Conservation (phyloP, 1,140 invertebrate genomes). For the Cyphomyrmex costatus region DNA sequence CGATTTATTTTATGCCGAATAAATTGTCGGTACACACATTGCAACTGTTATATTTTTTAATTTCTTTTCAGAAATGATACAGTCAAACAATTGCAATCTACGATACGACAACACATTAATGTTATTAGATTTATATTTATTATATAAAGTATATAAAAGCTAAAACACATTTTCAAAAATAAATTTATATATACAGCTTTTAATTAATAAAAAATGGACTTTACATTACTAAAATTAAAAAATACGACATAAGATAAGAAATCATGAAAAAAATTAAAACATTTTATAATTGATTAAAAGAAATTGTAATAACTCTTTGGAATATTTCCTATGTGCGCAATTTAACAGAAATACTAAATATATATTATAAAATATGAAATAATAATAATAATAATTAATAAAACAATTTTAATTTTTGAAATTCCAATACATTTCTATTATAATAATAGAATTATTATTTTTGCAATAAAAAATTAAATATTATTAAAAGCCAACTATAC, state of each 20-base stretch:
- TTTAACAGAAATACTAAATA: not conserved
- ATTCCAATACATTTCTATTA: not conserved
- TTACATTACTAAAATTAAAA: not conserved
- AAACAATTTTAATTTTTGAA: not conserved
- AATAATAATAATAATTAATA: not conserved
- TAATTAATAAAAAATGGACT: not conserved
- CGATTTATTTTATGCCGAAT: slow-evolving; percentile 12
- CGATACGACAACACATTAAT: not conserved
- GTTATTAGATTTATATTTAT: not conserved
- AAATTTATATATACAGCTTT: not conserved
- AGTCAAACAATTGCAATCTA: not conserved
- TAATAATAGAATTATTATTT: slow-evolving; percentile 8
- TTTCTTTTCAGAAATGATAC: not conserved
- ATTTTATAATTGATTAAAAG: not conserved
- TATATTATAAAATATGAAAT: not conserved
- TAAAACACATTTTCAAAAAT: not conserved
- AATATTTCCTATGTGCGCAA: not conserved
- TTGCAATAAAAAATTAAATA: not conserved
- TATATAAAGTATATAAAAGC: slow-evolving; percentile 1
- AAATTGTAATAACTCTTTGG: not conserved
- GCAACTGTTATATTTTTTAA: not conserved
- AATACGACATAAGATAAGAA: not conserved
- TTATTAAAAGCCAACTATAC: not conserved
- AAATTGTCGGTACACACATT: not conserved
- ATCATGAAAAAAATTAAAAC: not conserved